phyloP scores from a whole-genome alignment of 2,797 vertebrate species.

The Dicrostonyx torquatus region DNA sequence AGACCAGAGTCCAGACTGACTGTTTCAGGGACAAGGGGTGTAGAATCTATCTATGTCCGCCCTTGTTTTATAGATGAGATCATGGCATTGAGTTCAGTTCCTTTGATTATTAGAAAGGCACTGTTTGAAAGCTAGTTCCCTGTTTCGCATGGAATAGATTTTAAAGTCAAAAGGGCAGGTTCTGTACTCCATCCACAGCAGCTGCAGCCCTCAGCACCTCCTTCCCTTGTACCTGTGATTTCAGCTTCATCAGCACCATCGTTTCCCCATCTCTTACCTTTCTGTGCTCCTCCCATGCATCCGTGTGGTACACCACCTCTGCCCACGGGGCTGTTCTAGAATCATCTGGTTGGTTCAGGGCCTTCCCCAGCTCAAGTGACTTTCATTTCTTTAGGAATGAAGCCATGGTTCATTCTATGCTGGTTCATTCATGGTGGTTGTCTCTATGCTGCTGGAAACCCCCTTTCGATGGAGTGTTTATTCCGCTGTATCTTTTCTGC shows the following conservation, averaged over 20 bases:
- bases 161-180: background rate
- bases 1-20: background rate
- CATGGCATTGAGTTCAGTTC: background rate
- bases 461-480: background rate
- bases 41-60: background rate
- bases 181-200: background rate
- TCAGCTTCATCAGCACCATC: background rate
- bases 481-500: background rate
- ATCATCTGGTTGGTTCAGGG: background rate
- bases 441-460: background rate
- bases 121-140: background rate
- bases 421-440: no score
- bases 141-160: background rate
- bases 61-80: conserved; percentile 16
- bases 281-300: background rate
- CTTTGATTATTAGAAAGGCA: background rate
- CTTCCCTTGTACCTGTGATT: background rate
- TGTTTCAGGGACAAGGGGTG: background rate
- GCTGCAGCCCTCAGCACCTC: background rate
- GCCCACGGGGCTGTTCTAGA: background rate
- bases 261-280: conserved; percentile 2
- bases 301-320: background rate
- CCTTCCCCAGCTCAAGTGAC: background rate
- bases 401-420: no score
- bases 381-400: background rate